Percentiles rank a stretch among this genome's conserved stretches.
phyloP scores from a whole-genome alignment of 2,113 vertebrate species.

The Phasianus colchicus region DNA sequence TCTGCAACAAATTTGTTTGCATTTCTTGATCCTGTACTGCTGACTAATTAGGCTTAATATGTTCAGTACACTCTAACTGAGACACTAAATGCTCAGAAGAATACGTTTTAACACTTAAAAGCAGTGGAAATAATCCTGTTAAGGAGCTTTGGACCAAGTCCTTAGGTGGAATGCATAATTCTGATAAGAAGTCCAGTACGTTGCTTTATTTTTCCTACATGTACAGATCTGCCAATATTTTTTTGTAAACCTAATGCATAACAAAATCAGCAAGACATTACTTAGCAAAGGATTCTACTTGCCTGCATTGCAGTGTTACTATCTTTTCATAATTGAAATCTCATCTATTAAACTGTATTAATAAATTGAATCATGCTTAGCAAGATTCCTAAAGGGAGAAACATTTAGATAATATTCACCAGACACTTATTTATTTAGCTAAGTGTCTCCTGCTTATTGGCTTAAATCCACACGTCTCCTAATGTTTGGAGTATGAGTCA shows the following conservation, averaged over 20 bases:
- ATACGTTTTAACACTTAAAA: background rate
- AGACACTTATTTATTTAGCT: background rate
- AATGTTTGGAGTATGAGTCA: background rate
- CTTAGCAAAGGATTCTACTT: background rate
- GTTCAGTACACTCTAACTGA: background rate
- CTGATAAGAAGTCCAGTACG: background rate
- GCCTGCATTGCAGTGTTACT: background rate
- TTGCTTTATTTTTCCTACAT: background rate
- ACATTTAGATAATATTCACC: constrained; percentile 24
- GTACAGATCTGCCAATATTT: background rate
- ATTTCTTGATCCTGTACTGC: background rate
- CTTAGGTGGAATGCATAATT: background rate
- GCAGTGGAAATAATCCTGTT: constrained; percentile 6
- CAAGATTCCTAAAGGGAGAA: constrained; percentile 3
- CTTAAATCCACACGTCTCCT: background rate
- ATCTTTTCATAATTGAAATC: constrained; percentile 34
- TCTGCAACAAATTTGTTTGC: background rate
- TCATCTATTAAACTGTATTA: constrained; percentile 7
- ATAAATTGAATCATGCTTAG: constrained; percentile 48
- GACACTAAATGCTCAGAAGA: background rate
- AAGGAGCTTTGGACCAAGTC: background rate
- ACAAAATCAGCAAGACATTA: constrained; percentile 11
- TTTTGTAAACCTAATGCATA: background rate
- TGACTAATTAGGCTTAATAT: constrained; percentile 14
- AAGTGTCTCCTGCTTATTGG: background rate